Base-by-base conservation (phyloP, 1,140 invertebrate genomes). In the Diachasma alloeum region DNA sequence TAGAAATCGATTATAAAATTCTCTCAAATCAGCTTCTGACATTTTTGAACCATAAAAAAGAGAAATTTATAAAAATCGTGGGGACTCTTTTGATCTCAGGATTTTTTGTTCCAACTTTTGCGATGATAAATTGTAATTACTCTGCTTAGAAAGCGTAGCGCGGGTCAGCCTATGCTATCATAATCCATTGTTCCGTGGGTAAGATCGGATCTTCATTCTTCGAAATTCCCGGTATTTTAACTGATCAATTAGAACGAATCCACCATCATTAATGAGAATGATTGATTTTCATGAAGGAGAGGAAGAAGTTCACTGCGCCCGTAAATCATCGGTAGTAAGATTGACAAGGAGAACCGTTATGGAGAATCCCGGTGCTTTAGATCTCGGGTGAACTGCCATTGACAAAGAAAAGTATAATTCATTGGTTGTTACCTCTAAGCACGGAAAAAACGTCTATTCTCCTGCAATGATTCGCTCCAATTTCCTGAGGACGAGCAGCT, bases 101-200 rank as follows among this genome's bases (percentile, higher is more conserved):
- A 22, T 59, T 22, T 59, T 59, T 59, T 59, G n/a, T 59, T 59
- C 19, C 53, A 9, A 19, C 22, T 59, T 59, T 59, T 59, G 74
- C 68, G 48, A 48, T 74, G 70, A 72, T 77, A 74, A 77, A 77
- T 79, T 46, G 72, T 68, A 79, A 79, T 79, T 79, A 79, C 39
- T 48, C 67, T 73, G 78, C 44, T 72, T 77, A 79, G 78, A 79
- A 79, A 79, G 78, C 78, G 78, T 74, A 48, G 59, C 70, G 36
- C 72, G 72, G 48, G 76, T 46, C 19, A 22, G 37, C 75, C 36
- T 42, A 46, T 31, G 31, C 46, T 72, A 68, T 79, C 78, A 76
- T 74, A 74, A 79, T 66, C 67, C 36, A 77, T 77, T 79, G 78
- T 79, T 71, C 59, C 48, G 70, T 39, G 13, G 24, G 70, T 53